A percentile compares a stretch with the other conserved stretches of the same genome.
Evolutionary conservation across 1,140 invertebrate species (phyloP).

Genomic region (Drosophila murphyi): DNA sequence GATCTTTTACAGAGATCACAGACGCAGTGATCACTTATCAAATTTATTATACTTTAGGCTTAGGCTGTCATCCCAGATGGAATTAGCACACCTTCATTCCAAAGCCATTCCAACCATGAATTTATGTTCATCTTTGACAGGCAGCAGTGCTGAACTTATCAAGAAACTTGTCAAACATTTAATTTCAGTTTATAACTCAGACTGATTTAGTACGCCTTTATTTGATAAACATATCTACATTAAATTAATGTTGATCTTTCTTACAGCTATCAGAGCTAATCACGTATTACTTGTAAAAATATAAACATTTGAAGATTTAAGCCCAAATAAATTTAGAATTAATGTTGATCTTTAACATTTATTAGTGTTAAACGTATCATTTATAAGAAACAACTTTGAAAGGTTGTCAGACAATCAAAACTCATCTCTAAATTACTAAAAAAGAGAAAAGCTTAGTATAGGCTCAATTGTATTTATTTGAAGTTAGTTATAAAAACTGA

Average conservation of each 20-base stretch:
- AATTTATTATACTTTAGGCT: conserved; percentile 5
- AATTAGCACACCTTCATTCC: neutral
- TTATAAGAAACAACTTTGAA: too few species aligned
- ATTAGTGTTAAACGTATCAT: neutral
- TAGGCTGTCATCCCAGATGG: neutral
- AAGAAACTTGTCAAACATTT: neutral
- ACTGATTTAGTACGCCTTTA: neutral
- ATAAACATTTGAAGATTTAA: too few species aligned
- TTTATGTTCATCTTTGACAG: conserved; percentile 1
- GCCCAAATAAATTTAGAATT: neutral
- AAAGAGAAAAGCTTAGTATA: too few species aligned
- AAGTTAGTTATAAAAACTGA: neutral
- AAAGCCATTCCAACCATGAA: neutral
- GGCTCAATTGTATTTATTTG: too few species aligned
- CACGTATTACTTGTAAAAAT: too few species aligned
- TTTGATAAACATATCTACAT: too few species aligned
- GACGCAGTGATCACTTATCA: neutral
- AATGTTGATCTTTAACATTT: neutral
- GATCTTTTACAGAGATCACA: conserved; percentile 11
- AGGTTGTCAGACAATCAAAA: too few species aligned
- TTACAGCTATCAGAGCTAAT: too few species aligned
- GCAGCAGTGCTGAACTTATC: too few species aligned
- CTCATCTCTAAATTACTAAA: too few species aligned
- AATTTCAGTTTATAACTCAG: neutral
- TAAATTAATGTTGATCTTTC: too few species aligned